These are phyloP conservation scores for Papilio gigon DNA, from an alignment of 2,888 invertebrate genomes.

Conservation along the genomic window DNA sequence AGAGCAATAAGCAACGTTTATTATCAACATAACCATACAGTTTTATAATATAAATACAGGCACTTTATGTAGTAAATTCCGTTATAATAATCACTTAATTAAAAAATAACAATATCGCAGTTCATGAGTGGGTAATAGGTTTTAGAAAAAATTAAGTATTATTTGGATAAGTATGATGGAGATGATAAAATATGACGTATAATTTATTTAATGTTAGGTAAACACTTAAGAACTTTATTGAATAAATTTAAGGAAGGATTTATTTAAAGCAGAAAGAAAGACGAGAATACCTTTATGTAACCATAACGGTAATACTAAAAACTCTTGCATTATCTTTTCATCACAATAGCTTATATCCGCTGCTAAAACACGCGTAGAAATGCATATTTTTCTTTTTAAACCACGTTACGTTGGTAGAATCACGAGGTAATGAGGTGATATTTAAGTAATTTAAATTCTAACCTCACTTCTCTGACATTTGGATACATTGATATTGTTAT, in stretches of 20 bases:
- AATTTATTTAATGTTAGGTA: neutral
- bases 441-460: too few species aligned
- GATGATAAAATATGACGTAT: neutral
- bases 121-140: neutral
- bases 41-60: constrained; percentile 33
- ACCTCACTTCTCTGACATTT: too few species aligned
- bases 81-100: constrained; percentile 15
- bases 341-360: neutral
- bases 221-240: neutral
- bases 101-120: constrained; percentile 23
- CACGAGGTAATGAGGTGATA: too few species aligned
- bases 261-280: neutral
- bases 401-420: too few species aligned
- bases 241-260: neutral
- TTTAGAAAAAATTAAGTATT: neutral
- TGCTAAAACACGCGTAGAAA: neutral
- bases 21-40: constrained; percentile 36
- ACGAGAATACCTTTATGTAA: neutral
- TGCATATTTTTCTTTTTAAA: too few species aligned
- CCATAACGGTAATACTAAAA: neutral
- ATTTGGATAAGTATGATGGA: neutral
- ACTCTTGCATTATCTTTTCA: neutral
- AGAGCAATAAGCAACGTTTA: constrained; percentile 38
- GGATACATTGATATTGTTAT: too few species aligned
- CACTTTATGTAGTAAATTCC: constrained; percentile 34